Conservation (phyloP, 2,113 vertebrate genomes). For the Perognathus longimembris region DNA sequence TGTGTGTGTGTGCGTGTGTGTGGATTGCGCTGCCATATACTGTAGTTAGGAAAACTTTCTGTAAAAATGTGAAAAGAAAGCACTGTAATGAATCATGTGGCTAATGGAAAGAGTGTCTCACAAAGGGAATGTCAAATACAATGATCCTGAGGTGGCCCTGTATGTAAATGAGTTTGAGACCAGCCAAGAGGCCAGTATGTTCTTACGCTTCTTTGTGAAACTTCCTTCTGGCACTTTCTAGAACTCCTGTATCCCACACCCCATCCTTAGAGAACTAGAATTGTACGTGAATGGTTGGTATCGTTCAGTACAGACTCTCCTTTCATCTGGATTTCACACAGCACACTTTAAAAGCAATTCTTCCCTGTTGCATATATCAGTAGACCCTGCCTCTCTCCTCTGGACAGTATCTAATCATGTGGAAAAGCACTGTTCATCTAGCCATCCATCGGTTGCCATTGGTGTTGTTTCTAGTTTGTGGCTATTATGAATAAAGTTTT, state of each 20-base stretch:
- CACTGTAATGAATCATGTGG: not conserved
- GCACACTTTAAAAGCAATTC: not conserved
- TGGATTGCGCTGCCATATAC: not conserved
- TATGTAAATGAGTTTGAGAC: not conserved
- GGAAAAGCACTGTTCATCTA: not conserved
- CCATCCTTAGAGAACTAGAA: not conserved
- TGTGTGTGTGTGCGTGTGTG: too few species aligned
- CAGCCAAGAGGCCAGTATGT: not conserved
- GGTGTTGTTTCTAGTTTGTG: not conserved
- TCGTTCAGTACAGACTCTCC: not conserved
- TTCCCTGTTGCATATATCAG: not conserved
- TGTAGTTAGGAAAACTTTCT: not conserved
- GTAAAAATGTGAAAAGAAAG: not conserved
- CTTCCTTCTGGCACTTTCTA: not conserved
- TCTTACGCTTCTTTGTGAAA: not conserved
- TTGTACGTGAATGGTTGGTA: not conserved
- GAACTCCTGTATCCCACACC: not conserved
- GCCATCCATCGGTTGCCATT: not conserved
- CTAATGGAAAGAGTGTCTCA: not conserved
- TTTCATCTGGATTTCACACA: not conserved
- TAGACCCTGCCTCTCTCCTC: not conserved
- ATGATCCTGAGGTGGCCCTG: not conserved
- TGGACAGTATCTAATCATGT: not conserved
- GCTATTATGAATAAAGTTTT: slow-evolving; percentile 8
- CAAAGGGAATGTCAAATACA: not conserved